phyloP scores from a whole-genome alignment of 2,113 vertebrate species.

The Parotia lawesii region DNA sequence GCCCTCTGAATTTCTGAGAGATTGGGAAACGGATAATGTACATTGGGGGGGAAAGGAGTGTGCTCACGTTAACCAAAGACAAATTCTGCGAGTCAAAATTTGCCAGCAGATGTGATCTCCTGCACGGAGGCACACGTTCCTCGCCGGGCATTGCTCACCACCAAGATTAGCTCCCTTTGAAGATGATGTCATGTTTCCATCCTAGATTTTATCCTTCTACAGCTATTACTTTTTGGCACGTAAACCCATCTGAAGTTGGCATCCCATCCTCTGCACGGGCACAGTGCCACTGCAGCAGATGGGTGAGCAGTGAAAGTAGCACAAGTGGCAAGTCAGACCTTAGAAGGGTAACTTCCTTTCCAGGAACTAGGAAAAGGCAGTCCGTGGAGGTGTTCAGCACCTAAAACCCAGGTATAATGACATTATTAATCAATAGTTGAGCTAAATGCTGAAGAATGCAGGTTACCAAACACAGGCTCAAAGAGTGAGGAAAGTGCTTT shows the following conservation, averaged over 20 bases:
- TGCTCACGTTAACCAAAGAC: neutral
- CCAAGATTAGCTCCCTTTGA: neutral
- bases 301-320: neutral
- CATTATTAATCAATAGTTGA: neutral
- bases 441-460: neutral
- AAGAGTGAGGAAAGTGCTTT: neutral
- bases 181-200: neutral
- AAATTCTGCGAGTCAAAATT: neutral
- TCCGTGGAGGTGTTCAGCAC: neutral
- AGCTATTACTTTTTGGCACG: neutral
- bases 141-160: neutral
- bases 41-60: no score
- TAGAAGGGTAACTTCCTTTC: neutral
- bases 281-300: slow-evolving; percentile 23
- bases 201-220: neutral
- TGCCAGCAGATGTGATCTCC: neutral
- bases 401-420: neutral
- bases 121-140: neutral
- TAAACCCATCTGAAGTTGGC: neutral
- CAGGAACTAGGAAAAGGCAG: neutral
- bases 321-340: neutral
- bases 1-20: neutral
- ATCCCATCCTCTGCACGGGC: neutral
- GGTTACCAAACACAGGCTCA: neutral
- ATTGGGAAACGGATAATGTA: neutral